phyloP scores from a whole-genome alignment of 2,888 invertebrate species.

The Steinernema scapterisci region DNA sequence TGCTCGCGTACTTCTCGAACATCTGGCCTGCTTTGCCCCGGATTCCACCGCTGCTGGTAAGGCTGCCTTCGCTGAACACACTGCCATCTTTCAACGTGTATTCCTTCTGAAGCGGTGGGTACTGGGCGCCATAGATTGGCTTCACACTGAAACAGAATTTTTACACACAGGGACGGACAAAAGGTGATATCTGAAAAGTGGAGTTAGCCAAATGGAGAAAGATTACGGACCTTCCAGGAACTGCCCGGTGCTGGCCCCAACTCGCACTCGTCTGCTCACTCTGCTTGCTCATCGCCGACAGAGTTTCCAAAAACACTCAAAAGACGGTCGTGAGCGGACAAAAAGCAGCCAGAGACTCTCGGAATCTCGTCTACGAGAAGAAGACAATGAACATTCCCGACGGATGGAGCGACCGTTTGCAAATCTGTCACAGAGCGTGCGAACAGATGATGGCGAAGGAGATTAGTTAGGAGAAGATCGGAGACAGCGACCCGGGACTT shows the following conservation, averaged over 20 bases:
- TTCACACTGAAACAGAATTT: conserved; percentile 60
- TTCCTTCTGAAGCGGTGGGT: conserved; percentile 58
- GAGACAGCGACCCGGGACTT: neutral
- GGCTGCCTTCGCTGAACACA: conserved; percentile 34
- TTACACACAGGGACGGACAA: too few relatives aligned
- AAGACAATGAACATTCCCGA: conserved; percentile 20
- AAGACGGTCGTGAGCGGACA: neutral
- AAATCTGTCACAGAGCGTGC: neutral
- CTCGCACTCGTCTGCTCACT: conserved; percentile 32
- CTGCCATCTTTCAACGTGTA: conserved; percentile 42
- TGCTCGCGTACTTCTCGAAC: conserved; percentile 65
- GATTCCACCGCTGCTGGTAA: neutral
- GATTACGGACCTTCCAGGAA: conserved; percentile 39
- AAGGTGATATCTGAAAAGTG: too few relatives aligned
- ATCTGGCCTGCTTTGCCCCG: conserved; percentile 46
- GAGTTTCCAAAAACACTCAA: neutral
- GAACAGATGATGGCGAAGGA: neutral
- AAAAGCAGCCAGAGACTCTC: neutral
- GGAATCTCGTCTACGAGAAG: neutral
- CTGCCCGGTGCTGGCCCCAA: conserved; percentile 36
- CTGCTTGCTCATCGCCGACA: neutral
- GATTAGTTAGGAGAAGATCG: neutral
- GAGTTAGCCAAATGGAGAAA: too few relatives aligned
- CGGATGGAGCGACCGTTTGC: neutral
- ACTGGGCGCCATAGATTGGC: conserved; percentile 66